Evolutionary conservation across 2,888 invertebrate species (phyloP).

Genomic region (Asteroscopus sphinx): DNA sequence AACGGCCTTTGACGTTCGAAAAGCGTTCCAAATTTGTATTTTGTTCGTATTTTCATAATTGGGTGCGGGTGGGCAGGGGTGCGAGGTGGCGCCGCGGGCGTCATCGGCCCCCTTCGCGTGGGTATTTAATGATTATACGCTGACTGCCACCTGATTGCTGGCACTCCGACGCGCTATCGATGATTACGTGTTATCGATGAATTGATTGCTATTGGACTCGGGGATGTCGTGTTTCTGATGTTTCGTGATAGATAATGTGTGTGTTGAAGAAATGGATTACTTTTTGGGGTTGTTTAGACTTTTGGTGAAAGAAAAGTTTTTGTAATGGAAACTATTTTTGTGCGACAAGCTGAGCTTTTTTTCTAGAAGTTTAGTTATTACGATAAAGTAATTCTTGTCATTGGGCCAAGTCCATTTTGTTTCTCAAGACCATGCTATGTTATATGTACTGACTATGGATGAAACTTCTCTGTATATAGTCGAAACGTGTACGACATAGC

Average conservation of each 20-base stretch:
- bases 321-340: background rate
- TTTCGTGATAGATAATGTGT: constrained; percentile 33
- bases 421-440: background rate
- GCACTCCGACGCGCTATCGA: constrained; percentile 72
- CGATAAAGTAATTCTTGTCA: background rate
- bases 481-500: background rate
- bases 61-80: constrained; percentile 76
- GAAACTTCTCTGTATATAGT: background rate
- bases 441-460: too few relatives aligned
- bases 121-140: constrained; percentile 90
- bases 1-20: constrained; percentile 75
- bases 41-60: constrained; percentile 90
- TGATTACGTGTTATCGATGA: constrained; percentile 79
- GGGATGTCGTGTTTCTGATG: constrained; percentile 33
- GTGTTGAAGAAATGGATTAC: constrained; percentile 3
- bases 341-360: background rate
- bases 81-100: constrained; percentile 82
- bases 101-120: constrained; percentile 85
- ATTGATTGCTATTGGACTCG: constrained; percentile 43
- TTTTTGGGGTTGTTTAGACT: background rate
- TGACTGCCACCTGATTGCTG: constrained; percentile 89
- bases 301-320: constrained; percentile 6
- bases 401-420: too few relatives aligned
- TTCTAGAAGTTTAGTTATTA: background rate
- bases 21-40: constrained; percentile 84